Conservation (phyloP, 2,797 vertebrate species). For the Ceryle rudis region DNA sequence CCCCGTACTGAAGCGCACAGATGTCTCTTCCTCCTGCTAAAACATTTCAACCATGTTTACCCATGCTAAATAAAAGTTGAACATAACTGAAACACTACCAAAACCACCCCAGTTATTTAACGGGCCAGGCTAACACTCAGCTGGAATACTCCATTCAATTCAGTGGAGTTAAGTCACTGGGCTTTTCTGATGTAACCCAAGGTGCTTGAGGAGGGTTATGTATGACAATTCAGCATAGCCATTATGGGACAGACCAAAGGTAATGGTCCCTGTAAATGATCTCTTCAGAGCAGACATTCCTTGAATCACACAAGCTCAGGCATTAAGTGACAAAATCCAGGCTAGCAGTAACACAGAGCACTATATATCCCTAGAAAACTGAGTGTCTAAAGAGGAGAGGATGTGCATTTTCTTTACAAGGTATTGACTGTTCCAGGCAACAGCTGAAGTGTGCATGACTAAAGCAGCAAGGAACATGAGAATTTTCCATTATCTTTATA, state of each 20-base stretch:
- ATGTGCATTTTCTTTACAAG: background rate
- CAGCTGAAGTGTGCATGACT: background rate
- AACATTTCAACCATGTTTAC: background rate
- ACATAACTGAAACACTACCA: background rate
- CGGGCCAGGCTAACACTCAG: background rate
- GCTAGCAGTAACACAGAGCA: background rate
- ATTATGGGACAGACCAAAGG: background rate
- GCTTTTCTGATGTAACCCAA: no score
- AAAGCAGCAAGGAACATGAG: background rate
- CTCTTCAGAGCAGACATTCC: background rate
- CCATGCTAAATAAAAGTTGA: background rate
- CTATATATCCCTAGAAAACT: background rate
- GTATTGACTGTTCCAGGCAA: background rate
- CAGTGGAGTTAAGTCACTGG: background rate
- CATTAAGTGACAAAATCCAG: background rate
- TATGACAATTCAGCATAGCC: background rate
- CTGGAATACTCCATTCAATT: rapidly evolving
- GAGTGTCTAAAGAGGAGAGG: background rate
- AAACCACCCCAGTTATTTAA: background rate
- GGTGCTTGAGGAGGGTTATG: background rate
- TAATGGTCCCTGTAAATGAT: background rate
- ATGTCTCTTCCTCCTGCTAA: background rate
- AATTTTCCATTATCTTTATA: background rate
- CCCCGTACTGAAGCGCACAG: background rate
- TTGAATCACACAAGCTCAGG: background rate